Base-by-base conservation (phyloP, 2,113 vertebrate genomes). In the Gambusia affinis region DNA sequence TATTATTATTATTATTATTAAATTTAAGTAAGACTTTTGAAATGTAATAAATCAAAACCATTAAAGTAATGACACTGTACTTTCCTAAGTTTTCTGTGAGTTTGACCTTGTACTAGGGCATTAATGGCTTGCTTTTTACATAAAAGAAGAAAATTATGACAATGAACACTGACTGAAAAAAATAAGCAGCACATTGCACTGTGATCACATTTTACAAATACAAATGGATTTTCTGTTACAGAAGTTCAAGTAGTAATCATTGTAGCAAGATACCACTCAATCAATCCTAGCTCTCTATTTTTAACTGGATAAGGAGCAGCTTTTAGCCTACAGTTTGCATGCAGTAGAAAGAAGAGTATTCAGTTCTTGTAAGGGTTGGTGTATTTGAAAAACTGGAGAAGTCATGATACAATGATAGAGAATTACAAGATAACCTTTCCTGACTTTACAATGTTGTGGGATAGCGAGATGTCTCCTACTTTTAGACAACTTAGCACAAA, bases 391-490 rank as follows among this genome's bases (percentile, higher is more conserved):
- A 91, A 90, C 80, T 89, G 84, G 79, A 64, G 85, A 88, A 88
- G 87, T 91, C 84, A 85, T 79, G 84, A 91, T 86, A 89, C 83
- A 85, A 64, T 8, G 90, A 93, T 93, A 93, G 35, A 44, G 61
- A 84, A 79, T 80, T 88, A 86, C 89, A 90, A 88, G 92, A 94
- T 93, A 93, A 92, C 88, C 76, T 80, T 75, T 82, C 87, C 83
- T 85, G 79, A 85, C 60, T 85, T 88, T 88, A 78, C 60, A 60
- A 60, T 15, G 2, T 44, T 24, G 63, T 75, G 17, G 44, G 15
- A 47, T 47, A 47, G 24, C 75, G 39, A 29, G 76, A 72, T 73
- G 88, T 89, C 86, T 42, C 64, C 68, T 82, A 44, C 37, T 76
- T 75, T 82, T 71, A 81, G 57, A 79, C 1, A 67, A 72, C 64